A percentile compares a stretch with the other conserved stretches of the same genome.
These are phyloP conservation scores for Drosophila ambigua DNA, from an alignment of 1,140 invertebrate species.

Conservation along the genomic window DNA sequence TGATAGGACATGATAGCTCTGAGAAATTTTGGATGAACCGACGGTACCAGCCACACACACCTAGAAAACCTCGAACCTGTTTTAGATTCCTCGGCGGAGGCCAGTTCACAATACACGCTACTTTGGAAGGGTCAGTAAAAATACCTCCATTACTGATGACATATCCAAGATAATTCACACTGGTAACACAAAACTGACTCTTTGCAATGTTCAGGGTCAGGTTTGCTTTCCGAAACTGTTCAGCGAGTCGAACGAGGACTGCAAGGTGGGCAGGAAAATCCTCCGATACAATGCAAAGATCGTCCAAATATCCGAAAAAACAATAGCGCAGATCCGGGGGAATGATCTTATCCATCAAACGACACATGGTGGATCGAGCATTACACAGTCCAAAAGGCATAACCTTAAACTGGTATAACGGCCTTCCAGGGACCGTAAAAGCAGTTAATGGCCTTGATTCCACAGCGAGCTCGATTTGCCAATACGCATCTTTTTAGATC, in stretches of 20 bases:
- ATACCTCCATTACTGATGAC: slow-evolving; percentile 4
- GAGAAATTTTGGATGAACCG: slow-evolving; percentile 17
- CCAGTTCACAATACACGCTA: slow-evolving; percentile 20
- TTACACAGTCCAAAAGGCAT: slow-evolving; percentile 37
- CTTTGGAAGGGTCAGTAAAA: slow-evolving; percentile 6
- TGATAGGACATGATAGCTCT: not conserved
- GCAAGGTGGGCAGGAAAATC: no score
- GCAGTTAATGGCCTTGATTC: slow-evolving; percentile 75
- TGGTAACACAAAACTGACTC: slow-evolving; percentile 7
- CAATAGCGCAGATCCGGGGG: slow-evolving; percentile 51
- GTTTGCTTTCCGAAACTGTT: slow-evolving; percentile 10
- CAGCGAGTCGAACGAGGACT: not conserved
- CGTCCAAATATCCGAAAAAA: slow-evolving; percentile 9
- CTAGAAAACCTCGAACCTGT: not conserved
- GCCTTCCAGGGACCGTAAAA: slow-evolving; percentile 65
- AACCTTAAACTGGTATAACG: slow-evolving; percentile 54
- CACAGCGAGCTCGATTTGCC: slow-evolving; percentile 44
- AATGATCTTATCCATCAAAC: slow-evolving; percentile 34
- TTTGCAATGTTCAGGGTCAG: slow-evolving; percentile 2
- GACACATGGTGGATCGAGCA: slow-evolving; percentile 28
- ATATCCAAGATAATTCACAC: not conserved
- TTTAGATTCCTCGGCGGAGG: slow-evolving; percentile 5
- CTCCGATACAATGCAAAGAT: no score
- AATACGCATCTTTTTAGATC: not conserved
- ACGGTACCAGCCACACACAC: slow-evolving; percentile 9